Conservation (phyloP, 1,140 invertebrate species). For the Venustaconcha ellipsiformis region DNA sequence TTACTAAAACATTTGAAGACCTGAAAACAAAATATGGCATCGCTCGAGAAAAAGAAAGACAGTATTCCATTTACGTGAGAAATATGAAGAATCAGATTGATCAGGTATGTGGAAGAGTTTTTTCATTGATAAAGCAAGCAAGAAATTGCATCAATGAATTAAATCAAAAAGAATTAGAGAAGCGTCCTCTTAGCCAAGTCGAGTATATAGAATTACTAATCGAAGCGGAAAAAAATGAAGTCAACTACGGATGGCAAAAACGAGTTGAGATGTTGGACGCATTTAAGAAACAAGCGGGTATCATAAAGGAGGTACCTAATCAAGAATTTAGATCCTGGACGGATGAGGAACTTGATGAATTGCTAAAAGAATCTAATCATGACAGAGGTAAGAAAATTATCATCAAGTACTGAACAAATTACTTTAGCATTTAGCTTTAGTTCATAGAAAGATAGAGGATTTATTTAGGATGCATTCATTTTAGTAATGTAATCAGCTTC, state of each 20-base stretch:
- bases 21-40: conserved; percentile 9
- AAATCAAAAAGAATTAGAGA: conserved; percentile 13
- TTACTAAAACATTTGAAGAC: conserved; percentile 11
- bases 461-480: too few relatives aligned
- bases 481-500: too few relatives aligned
- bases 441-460: too few relatives aligned
- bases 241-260: conserved; percentile 3
- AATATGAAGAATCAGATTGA: conserved; percentile 22
- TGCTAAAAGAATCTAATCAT: too few relatives aligned
- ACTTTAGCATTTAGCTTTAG: too few relatives aligned
- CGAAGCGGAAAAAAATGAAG: conserved; percentile 7
- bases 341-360: too few relatives aligned
- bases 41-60: conserved; percentile 10
- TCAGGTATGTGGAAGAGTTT: conserved; percentile 1
- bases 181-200: conserved; percentile 13
- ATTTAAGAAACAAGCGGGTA: background rate
- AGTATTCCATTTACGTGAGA: conserved; percentile 18
- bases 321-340: too few relatives aligned
- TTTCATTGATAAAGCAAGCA: background rate
- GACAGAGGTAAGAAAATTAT: too few relatives aligned
- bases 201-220: conserved; percentile 30
- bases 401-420: too few relatives aligned
- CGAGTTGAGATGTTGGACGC: conserved; percentile 6
- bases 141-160: conserved; percentile 14
- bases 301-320: too few relatives aligned